Evolutionary conservation across 1,140 invertebrate species (phyloP), one percentile per base, ranked within the genome.

Genomic region (Chrysopa pallens): DNA sequence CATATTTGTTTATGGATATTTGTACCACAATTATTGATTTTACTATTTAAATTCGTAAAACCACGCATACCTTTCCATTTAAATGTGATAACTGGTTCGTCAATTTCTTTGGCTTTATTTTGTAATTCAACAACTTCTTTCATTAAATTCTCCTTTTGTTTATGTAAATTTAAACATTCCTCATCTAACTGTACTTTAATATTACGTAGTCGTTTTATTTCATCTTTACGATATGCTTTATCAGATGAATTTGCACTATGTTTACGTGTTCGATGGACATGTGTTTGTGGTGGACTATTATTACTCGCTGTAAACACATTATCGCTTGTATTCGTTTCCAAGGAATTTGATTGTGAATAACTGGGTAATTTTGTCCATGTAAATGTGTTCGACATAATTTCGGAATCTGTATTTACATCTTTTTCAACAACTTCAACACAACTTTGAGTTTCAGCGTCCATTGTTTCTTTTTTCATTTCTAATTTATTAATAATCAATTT

Each of bases 71-170:
- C 31, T 33, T 33, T 33, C 31, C 31, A 33, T 33, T 33, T 33
- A 33, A 33, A 33, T 11, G 8, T 9, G 6, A 33, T 33, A 12
- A 11, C 8, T 33, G 31, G 31, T 12, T 33, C 31, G 8, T 33
- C 31, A 11, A 11, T 12, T 33, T 33, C 31, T 33, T 33, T 33
- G 31, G n/a, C 31, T 11, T 9, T 33, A 42, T 43, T 57, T 48
- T 69, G 63, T 36, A 67, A 50, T 44, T 68, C 62, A 23, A 66
- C 58, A 23, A 67, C 51, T 51, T 70, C 64, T 48, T 64, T 64
- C 5, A 64, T 55, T 17, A 70, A 52, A 46, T 57, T 60, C 43
- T 70, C 64, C 35, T 64, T 61, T 52, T 67, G 59, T 43, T 66
- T 58, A 15, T 58, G 54, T 35, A 69, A 46, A 43, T 57, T 57